A percentile compares a stretch with the other conserved stretches of the same genome.
These are phyloP conservation scores for Physeter macrocephalus DNA, from an alignment of 2,113 vertebrate genomes.

Conservation along the genomic window DNA sequence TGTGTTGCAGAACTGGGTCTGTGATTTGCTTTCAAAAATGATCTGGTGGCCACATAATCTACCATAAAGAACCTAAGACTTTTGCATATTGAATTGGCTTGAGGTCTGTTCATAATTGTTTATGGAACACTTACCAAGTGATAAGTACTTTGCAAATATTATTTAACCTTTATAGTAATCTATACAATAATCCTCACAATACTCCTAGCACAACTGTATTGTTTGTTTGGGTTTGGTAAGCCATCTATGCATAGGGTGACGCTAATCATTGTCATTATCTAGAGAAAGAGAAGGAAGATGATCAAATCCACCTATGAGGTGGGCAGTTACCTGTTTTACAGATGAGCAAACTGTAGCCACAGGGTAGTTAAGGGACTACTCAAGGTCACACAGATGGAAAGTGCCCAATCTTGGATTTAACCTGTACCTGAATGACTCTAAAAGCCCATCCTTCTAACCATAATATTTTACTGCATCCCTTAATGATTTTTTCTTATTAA, in stretches of 20 bases:
- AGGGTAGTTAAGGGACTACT: neutral
- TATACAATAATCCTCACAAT: neutral
- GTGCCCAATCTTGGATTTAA: neutral
- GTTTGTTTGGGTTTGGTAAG: neutral
- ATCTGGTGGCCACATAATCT: neutral
- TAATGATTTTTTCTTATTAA: neutral
- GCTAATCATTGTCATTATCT: conserved; percentile 6
- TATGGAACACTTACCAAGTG: neutral
- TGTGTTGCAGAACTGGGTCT: neutral
- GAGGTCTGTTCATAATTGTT: neutral
- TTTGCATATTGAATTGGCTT: neutral
- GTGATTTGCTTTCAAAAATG: neutral
- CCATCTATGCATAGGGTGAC: neutral
- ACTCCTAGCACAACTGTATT: neutral
- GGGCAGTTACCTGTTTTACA: neutral
- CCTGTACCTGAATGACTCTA: neutral
- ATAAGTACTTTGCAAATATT: neutral
- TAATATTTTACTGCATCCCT: neutral
- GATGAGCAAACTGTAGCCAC: neutral
- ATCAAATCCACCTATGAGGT: neutral
- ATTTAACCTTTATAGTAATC: neutral
- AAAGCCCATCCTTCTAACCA: neutral
- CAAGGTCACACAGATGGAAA: neutral
- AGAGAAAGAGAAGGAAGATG: neutral
- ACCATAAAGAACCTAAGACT: neutral